Evolutionary conservation across 2,113 vertebrate genomes (phyloP), one percentile per base, ranked within the genome.

Genomic region (Ictalurus punctatus): DNA sequence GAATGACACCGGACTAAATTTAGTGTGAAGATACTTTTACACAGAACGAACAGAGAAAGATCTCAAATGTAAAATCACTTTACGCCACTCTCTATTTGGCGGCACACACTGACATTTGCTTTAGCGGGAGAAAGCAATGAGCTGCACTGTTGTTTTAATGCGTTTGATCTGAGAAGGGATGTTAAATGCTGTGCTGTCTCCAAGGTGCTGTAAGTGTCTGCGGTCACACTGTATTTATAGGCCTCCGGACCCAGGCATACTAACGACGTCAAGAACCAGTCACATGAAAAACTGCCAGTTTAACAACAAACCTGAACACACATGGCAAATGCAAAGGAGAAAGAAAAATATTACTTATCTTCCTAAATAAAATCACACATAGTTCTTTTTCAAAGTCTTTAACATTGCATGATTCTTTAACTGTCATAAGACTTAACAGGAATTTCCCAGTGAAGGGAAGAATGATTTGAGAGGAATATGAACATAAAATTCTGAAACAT

Each of bases 131-230:
- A 48, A 78, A 30, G 83, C 44, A 89, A 85, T 79, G 59, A 89
- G 88, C 88, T 69, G 83, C 56, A 65, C 44, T 63, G 87, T 84
- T 85, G 88, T 85, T 89, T 89, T 89, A 89, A 89, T 80, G 74
- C 88, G 8, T 85, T 89, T 85, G 83, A 89, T 80, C 71, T 85
- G 88, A 80, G 83, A 44, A 85, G 83, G 88, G 73, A 85, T 85
- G 88, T 89, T 79, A 89, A 79, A 89, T 52, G 73, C 73, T 79
- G 58, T n/a, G 44, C 17, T 40, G 83, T 89, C 88, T 85, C 88
- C 17, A 12, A 89, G 83, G 88, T 89, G 88, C 59, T 44, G 61
- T 89, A 89, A 89, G 59, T 85, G 88, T 89, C 88, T 37, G 83
- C 48, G 14, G 61, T 89, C 44, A n/a, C 88, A 67, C 83, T 89